phyloP scores from a whole-genome alignment of 2,797 vertebrate genomes.

The Falco concolor region DNA sequence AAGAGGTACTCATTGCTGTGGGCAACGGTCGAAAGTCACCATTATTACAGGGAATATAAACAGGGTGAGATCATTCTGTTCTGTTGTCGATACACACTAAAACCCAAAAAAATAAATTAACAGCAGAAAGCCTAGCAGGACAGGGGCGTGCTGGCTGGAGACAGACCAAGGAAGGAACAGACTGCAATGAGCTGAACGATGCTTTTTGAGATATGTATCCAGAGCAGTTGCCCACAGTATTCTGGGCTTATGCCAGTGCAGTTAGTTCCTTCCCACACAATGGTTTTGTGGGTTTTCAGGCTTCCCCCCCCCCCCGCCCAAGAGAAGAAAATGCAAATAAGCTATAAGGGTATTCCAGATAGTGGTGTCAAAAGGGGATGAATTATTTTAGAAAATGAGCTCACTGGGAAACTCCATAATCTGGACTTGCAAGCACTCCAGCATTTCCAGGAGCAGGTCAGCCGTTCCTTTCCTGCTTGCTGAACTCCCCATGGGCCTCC shows the following conservation, averaged over 20 bases:
- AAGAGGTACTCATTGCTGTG: background rate
- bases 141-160: background rate
- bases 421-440: background rate
- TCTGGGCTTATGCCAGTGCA: background rate
- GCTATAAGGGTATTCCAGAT: background rate
- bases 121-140: background rate
- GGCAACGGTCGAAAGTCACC: background rate
- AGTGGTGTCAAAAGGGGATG: background rate
- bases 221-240: background rate
- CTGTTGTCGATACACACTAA: background rate
- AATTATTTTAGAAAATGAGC: background rate
- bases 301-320: background rate
- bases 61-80: constrained; percentile 12
- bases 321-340: background rate
- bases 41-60: background rate
- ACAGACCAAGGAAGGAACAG: background rate
- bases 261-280: background rate
- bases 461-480: background rate
- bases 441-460: background rate
- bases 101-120: background rate
- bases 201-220: background rate
- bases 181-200: background rate
- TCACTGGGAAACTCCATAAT: background rate
- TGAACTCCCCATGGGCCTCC: background rate
- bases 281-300: background rate